phyloP scores from a whole-genome alignment of 2,888 invertebrate genomes.

The Crioceris asparagi region DNA sequence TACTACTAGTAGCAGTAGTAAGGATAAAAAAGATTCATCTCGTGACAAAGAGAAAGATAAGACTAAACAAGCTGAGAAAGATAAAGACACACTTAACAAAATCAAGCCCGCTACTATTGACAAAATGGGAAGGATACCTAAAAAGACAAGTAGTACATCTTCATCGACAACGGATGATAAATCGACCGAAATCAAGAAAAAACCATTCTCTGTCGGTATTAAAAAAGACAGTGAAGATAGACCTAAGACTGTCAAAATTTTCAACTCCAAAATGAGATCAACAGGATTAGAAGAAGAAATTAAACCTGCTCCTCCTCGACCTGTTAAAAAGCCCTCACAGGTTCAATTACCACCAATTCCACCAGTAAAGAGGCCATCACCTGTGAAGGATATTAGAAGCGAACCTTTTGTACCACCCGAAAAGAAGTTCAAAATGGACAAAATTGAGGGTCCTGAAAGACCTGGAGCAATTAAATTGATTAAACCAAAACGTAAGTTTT shows the following conservation, averaged over 20 bases:
- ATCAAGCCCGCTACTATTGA: slow-evolving; percentile 55
- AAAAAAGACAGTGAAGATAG: slow-evolving; percentile 58
- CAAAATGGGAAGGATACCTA: slow-evolving; percentile 70
- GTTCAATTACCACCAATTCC: slow-evolving; percentile 37
- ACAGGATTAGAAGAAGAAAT: slow-evolving; percentile 80
- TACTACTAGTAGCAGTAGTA: slow-evolving; percentile 26
- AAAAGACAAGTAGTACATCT: slow-evolving; percentile 46
- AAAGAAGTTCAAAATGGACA: slow-evolving; percentile 62
- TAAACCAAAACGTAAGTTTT: slow-evolving; percentile 81
- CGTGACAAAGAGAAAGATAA: slow-evolving; percentile 38
- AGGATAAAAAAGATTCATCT: slow-evolving; percentile 31
- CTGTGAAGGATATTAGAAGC: slow-evolving; percentile 26
- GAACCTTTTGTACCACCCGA: slow-evolving; percentile 48
- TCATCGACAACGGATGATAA: slow-evolving; percentile 39
- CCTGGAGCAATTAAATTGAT: slow-evolving; percentile 78
- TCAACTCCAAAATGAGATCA: slow-evolving; percentile 82
- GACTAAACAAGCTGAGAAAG: slow-evolving; percentile 52
- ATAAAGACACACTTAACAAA: slow-evolving; percentile 57
- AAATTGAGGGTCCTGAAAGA: slow-evolving; percentile 47
- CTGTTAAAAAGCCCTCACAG: slow-evolving; percentile 47
- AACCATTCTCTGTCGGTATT: slow-evolving; percentile 72
- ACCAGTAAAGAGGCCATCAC: slow-evolving; percentile 36
- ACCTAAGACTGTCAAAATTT: slow-evolving; percentile 86
- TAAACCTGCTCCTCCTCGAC: slow-evolving; percentile 73
- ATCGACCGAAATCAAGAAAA: slow-evolving; percentile 41